Percentiles rank a stretch among this genome's conserved stretches.
phyloP scores from a whole-genome alignment of 1,140 invertebrate genomes.

The Lasioglossum albipes region DNA sequence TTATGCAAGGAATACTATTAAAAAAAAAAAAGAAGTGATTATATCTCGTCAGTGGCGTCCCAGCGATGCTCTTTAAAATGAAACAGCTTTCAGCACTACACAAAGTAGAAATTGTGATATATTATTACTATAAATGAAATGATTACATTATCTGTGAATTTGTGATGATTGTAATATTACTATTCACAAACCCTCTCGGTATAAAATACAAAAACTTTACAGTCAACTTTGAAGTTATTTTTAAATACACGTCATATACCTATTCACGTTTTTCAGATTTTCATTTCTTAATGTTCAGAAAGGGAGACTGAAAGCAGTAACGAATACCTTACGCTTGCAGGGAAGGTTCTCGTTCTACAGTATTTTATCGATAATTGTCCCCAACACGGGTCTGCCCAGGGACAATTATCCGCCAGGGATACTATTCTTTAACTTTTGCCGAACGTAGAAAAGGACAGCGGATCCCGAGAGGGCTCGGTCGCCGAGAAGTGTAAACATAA shows the following conservation, averaged over 20 bases:
- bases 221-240: conserved; percentile 11
- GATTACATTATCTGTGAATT: conserved; percentile 60
- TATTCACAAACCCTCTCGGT: conserved; percentile 36
- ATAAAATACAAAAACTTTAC: conserved; percentile 54
- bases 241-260: conserved; percentile 16
- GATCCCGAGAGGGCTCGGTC: too few species aligned
- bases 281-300: background rate
- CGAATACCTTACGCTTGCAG: background rate
- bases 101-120: conserved; percentile 65
- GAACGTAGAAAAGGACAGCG: too few species aligned
- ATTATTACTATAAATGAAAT: conserved; percentile 51
- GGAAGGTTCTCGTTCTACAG: background rate
- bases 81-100: conserved; percentile 59
- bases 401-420: too few species aligned
- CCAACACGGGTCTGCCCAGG: too few species aligned
- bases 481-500: too few species aligned
- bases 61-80: conserved; percentile 23
- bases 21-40: conserved; percentile 12
- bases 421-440: too few species aligned
- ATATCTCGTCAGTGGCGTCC: conserved; percentile 35
- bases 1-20: conserved; percentile 30
- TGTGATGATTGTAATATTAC: conserved; percentile 57
- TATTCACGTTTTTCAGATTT: conserved; percentile 4
- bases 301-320: background rate
- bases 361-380: too few species aligned